A percentile compares a stretch with the other conserved stretches of the same genome.
These are phyloP conservation scores for Eulithis prunata DNA, from an alignment of 2,888 invertebrate species.

Conservation along the genomic window DNA sequence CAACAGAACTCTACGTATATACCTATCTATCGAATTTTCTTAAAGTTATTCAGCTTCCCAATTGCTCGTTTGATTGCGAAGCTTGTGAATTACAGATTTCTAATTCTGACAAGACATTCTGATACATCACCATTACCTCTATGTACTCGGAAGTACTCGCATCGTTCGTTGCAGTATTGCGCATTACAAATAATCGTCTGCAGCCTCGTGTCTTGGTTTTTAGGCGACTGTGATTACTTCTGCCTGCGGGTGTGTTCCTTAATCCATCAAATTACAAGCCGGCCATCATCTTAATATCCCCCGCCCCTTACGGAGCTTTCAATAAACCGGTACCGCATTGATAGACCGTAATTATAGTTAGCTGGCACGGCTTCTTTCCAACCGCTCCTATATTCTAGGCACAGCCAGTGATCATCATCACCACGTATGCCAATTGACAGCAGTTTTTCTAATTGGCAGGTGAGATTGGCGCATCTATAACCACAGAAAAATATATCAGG, in stretches of 20 bases:
- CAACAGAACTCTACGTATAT: too few relatives aligned
- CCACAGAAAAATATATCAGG: too few relatives aligned
- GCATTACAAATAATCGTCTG: constrained; percentile 38
- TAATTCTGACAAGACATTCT: not conserved
- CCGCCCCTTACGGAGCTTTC: constrained; percentile 79
- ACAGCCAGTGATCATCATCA: not conserved
- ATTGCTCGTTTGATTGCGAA: too few relatives aligned
- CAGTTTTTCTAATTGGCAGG: too few relatives aligned
- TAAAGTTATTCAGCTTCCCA: too few relatives aligned
- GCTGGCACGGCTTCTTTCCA: constrained; percentile 28
- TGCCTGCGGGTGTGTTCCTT: constrained; percentile 77
- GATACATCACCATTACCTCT: not conserved
- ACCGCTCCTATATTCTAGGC: constrained; percentile 16
- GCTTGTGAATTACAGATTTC: not conserved
- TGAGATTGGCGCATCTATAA: too few relatives aligned
- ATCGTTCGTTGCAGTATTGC: constrained; percentile 28
- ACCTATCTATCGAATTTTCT: too few relatives aligned
- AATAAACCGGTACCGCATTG: constrained; percentile 81
- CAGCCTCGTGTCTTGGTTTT: constrained; percentile 61
- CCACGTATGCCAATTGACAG: not conserved
- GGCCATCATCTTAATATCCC: constrained; percentile 79
- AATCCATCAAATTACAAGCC: constrained; percentile 82
- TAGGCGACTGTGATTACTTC: constrained; percentile 71
- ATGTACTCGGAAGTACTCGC: not conserved
- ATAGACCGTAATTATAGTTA: constrained; percentile 80